A percentile compares a stretch with the other conserved stretches of the same genome.
Evolutionary conservation across 1,140 invertebrate species (phyloP).

Genomic region (Ylistrum balloti): DNA sequence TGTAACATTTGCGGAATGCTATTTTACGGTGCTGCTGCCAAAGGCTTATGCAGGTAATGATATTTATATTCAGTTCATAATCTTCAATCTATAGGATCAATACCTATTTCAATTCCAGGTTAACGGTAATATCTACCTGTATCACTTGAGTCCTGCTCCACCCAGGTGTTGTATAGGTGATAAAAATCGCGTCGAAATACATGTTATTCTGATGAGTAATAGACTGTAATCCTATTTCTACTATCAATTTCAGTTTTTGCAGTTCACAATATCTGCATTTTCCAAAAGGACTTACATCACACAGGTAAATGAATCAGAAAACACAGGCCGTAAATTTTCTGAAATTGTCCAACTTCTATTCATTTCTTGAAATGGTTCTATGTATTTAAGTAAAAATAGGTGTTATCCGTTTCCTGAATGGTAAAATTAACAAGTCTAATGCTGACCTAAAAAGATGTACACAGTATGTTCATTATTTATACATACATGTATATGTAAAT

Average conservation of each 20-base stretch:
- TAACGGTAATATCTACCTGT: background rate
- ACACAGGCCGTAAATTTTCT: background rate
- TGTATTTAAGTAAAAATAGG: background rate
- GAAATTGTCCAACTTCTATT: background rate
- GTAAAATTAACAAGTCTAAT: background rate
- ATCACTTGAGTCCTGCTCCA: background rate
- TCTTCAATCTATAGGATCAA: constrained; percentile 24
- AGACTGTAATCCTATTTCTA: background rate
- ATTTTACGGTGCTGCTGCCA: background rate
- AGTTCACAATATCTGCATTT: background rate
- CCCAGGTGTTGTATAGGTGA: background rate
- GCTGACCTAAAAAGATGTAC: background rate
- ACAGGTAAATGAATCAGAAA: background rate
- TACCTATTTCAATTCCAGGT: background rate
- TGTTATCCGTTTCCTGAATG: background rate
- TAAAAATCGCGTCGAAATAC: background rate
- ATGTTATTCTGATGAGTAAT: constrained; percentile 18
- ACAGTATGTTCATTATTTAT: background rate
- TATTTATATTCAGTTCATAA: background rate
- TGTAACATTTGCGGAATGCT: background rate
- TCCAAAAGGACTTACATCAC: no score
- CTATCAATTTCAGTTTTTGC: background rate
- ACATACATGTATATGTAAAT: constrained; percentile 19
- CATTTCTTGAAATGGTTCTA: background rate
- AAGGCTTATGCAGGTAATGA: background rate